Evolutionary conservation across 2,888 invertebrate species (phyloP).

Genomic region (Drosophila picticornis): DNA sequence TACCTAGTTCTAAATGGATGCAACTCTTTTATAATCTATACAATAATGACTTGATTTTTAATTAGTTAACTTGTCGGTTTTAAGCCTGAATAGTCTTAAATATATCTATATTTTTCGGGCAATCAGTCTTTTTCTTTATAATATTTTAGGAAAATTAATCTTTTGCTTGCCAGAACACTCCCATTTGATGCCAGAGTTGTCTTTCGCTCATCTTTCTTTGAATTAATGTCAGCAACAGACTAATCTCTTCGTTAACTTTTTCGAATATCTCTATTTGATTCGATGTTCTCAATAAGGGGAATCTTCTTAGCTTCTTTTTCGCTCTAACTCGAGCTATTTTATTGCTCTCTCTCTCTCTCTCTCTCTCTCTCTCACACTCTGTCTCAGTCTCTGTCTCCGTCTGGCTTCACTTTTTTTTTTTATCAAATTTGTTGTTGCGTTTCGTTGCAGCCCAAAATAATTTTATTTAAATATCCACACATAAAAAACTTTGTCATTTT

Average conservation of each 20-base stretch:
- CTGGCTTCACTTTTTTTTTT: conserved; percentile 6
- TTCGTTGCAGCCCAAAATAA: conserved; percentile 53
- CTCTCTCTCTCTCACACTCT: neutral
- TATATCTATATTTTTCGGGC: neutral
- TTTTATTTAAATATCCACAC: conserved; percentile 72
- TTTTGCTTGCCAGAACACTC: neutral
- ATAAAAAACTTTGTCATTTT: conserved; percentile 59
- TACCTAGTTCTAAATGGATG: neutral
- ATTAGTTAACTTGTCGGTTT: neutral
- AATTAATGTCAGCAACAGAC: accelerated
- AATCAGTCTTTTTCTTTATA: neutral
- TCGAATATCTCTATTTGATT: neutral
- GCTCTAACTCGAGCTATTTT: neutral
- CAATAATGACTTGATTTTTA: neutral
- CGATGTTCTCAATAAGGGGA: neutral
- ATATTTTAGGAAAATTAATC: neutral
- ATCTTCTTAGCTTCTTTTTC: neutral
- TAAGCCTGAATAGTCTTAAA: neutral
- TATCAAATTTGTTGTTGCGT: conserved; percentile 13
- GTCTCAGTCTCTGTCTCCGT: neutral
- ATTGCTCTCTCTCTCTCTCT: neutral
- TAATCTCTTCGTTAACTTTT: neutral
- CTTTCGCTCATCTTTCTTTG: neutral
- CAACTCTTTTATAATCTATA: neutral
- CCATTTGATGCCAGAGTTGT: neutral